Evolutionary conservation across 2,888 invertebrate genomes (phyloP).

Genomic region (Scaptomyza parva): DNA sequence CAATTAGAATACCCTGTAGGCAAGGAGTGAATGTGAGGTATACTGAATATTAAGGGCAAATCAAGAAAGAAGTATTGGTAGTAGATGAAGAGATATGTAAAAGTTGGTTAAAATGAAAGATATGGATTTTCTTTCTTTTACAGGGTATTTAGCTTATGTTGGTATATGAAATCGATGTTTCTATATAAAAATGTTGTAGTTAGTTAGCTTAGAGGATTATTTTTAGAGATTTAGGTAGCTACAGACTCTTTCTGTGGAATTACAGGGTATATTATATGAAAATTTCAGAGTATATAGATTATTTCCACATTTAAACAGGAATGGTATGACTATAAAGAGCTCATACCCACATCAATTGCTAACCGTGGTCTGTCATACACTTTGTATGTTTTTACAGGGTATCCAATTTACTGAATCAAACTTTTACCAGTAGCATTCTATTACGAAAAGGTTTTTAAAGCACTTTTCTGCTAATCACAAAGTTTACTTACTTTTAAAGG

Average conservation of each 20-base stretch:
- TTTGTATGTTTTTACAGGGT: too few species aligned
- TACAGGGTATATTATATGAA: conserved; percentile 1
- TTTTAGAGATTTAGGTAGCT: not conserved
- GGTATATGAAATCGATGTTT: too few species aligned
- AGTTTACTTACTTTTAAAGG: not conserved
- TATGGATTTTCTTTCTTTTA: too few species aligned
- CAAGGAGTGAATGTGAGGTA: not conserved
- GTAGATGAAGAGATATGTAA: too few species aligned
- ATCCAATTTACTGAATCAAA: too few species aligned
- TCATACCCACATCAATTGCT: not conserved
- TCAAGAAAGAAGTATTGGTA: not conserved
- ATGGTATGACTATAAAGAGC: too few species aligned
- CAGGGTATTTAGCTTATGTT: conserved; percentile 1
- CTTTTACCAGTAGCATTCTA: too few species aligned
- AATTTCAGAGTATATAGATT: not conserved
- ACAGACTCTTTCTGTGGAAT: too few species aligned
- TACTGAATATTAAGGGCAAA: conserved; percentile 6
- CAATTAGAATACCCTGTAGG: conserved; percentile 50
- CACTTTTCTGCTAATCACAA: too few species aligned
- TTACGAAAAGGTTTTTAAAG: too few species aligned
- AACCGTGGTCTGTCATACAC: not conserved
- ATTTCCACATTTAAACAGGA: not conserved
- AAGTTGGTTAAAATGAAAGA: too few species aligned
- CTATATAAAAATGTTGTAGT: too few species aligned
- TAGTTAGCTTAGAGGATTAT: not conserved